phyloP scores from a whole-genome alignment of 1,140 invertebrate genomes.

The Diachasma alloeum region DNA sequence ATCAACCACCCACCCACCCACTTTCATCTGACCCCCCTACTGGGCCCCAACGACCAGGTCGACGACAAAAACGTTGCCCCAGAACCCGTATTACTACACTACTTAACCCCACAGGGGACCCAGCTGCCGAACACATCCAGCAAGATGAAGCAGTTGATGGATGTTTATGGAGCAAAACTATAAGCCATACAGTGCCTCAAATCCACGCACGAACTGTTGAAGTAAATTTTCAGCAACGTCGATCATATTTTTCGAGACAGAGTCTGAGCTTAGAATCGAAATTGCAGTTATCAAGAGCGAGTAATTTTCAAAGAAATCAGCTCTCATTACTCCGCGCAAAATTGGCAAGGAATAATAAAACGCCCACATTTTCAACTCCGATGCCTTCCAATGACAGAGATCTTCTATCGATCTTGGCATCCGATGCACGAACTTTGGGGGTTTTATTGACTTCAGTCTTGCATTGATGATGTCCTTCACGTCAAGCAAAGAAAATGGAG shows the following conservation, averaged over 20 bases:
- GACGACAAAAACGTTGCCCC: too few species aligned
- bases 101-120: slow-evolving; percentile 30
- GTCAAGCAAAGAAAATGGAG: background rate
- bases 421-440: slow-evolving; percentile 8
- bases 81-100: too few species aligned
- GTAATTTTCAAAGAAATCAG: slow-evolving; percentile 28
- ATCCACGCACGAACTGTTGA: background rate
- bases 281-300: slow-evolving; percentile 18
- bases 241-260: slow-evolving; percentile 19
- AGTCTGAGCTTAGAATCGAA: background rate
- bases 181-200: slow-evolving; percentile 13
- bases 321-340: slow-evolving; percentile 17
- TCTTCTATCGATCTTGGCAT: slow-evolving; percentile 1
- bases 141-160: slow-evolving; percentile 23
- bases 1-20: too few species aligned
- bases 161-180: slow-evolving; percentile 17
- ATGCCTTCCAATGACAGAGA: slow-evolving; percentile 25
- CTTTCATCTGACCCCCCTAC: too few species aligned
- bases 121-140: slow-evolving; percentile 3
- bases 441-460: background rate
- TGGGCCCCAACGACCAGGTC: too few species aligned
- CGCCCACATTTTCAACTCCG: slow-evolving; percentile 23
- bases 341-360: slow-evolving; percentile 26
- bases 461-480: background rate
- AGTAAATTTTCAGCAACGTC: background rate